A percentile compares a stretch with the other conserved stretches of the same genome.
These are phyloP conservation scores for Plebejus anna DNA, from an alignment of 2,888 invertebrate species.

Conservation along the genomic window DNA sequence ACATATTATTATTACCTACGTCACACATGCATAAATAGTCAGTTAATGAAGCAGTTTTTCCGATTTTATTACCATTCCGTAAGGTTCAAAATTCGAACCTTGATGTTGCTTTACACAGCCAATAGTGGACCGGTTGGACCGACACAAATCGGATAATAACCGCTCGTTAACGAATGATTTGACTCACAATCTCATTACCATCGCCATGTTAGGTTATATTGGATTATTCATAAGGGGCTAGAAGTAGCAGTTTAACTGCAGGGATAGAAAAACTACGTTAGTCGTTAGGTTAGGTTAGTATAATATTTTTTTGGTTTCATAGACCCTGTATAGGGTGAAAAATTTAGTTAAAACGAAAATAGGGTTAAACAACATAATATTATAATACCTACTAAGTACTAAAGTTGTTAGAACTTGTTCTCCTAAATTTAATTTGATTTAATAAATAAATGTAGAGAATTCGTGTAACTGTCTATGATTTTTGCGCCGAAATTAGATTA, in stretches of 20 bases:
- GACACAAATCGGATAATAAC: conserved; percentile 21
- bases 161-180: conserved; percentile 10
- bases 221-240: background rate
- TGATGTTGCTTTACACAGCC: no score
- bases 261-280: background rate
- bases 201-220: conserved; percentile 17
- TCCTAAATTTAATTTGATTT: no score
- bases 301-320: no score
- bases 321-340: no score
- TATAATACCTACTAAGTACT: no score
- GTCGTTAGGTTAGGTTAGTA: background rate
- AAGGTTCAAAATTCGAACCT: background rate
- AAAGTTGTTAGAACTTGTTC: no score
- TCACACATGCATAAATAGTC: background rate
- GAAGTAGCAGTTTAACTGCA: background rate
- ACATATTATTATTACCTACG: background rate
- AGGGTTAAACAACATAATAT: no score
- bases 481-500: no score
- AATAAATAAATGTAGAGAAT: no score
- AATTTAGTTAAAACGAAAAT: no score
- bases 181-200: conserved; percentile 17
- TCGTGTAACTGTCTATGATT: no score
- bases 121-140: background rate
- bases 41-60: background rate
- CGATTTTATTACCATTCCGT: background rate